A percentile compares a stretch with the other conserved stretches of the same genome.
Evolutionary conservation across 2,888 invertebrate genomes (phyloP).

Genomic region (Mesorhabditis belari): DNA sequence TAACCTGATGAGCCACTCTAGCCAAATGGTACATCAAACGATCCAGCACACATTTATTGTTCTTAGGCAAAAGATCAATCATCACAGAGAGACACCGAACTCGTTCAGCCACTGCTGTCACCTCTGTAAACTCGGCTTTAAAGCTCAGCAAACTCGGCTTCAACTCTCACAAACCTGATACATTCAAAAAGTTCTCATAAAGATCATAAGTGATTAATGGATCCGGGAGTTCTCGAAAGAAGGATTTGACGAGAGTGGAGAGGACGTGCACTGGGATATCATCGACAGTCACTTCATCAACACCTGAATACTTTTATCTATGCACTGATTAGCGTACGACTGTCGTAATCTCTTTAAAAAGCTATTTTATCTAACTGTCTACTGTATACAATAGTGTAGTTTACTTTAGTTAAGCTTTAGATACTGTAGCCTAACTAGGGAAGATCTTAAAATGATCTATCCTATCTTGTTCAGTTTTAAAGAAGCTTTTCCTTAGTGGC

Average conservation of each 20-base stretch:
- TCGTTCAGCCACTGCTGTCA: slow-evolving; percentile 73
- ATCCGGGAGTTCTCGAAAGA: slow-evolving; percentile 85
- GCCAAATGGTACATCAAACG: slow-evolving; percentile 85
- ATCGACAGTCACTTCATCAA: slow-evolving; percentile 66
- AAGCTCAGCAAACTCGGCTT: slow-evolving; percentile 1
- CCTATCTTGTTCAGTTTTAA: no score
- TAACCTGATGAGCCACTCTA: slow-evolving; percentile 56
- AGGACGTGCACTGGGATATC: slow-evolving; percentile 81
- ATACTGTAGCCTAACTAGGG: no score
- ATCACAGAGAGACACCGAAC: slow-evolving; percentile 78
- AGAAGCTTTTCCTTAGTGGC: no score
- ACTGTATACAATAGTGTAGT: no score
- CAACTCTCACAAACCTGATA: slow-evolving; percentile 65
- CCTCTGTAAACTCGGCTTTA: slow-evolving; percentile 58
- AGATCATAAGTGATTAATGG: slow-evolving; percentile 84
- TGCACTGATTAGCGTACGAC: no score
- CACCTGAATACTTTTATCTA: slow-evolving; percentile 58
- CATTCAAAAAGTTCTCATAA: slow-evolving; percentile 86
- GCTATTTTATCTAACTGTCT: no score
- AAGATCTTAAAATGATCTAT: no score
- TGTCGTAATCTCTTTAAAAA: no score
- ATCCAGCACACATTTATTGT: slow-evolving; percentile 77
- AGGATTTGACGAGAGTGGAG: slow-evolving; percentile 77
- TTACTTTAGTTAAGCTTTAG: no score
- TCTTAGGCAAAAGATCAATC: slow-evolving; percentile 77